Base-by-base conservation (phyloP, 2,888 invertebrate genomes). In the Mesorhabditis belari region DNA sequence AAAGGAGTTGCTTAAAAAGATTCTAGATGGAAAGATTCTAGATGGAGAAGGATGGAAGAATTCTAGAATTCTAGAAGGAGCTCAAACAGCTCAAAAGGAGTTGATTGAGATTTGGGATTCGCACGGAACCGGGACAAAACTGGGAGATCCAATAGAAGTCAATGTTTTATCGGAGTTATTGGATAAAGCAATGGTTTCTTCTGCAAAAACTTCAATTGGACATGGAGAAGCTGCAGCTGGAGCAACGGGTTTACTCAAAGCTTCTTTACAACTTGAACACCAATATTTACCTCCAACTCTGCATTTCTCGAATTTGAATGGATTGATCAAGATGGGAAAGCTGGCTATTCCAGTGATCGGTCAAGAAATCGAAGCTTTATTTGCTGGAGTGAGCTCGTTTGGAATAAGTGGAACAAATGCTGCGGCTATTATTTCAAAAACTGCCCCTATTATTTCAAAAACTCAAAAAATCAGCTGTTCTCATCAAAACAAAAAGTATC, bases 91-190 rank as follows among this genome's bases (percentile, higher is more conserved):
- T n/a, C n/a, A n/a, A 9, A 61, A 44, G 5, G 55, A 56, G 0
- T 26, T 58, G 3, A 62, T 75, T 12, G 62, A 64, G 25, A 77
- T 70, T 49, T 78, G 81, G 70, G 81, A 81, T 57, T 77, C 79
- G 4, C 81, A 81, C 63, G 81, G 80, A 35, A 79, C 80, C 1
- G 80, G 81, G 17, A 80, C 80, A 17, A 69, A 74, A 9, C 66
- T 81, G 3, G 81, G 81, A 6, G 81, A 81, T 59, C 80, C 81
- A 5, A 75, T 81, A 5, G 81, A 81, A 56, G 64, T 71, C 55
- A 76, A 73, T 52, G 71, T 70, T 12, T 62, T 79, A 12, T 66
- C 73, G 0, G 64, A 66, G 3, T 65, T 71, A 1, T 57, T 79
- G 1, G 61, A 62, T 24, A 62, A 65, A 12, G 63, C 64, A 2